Evolutionary conservation across 2,797 vertebrate genomes (phyloP).

Genomic region (Sparus aurata): DNA sequence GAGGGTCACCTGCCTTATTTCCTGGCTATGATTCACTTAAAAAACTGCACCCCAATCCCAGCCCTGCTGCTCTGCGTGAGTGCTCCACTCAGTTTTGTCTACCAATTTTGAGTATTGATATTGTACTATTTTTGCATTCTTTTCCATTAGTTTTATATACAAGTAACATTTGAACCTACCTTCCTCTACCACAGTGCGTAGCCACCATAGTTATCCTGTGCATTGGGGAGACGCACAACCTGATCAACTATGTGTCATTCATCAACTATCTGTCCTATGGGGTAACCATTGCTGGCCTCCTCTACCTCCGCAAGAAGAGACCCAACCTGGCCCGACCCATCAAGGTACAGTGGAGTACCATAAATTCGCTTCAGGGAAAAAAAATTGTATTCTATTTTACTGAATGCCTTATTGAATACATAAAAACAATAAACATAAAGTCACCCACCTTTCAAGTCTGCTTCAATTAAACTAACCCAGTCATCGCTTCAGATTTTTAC

Average conservation of each 20-base stretch:
- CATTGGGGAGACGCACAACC: conserved; percentile 96
- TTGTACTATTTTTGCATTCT: background rate
- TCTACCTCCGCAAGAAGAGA: conserved; percentile 94
- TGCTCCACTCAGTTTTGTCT: conserved; percentile 28
- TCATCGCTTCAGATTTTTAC: background rate
- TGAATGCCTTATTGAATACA: background rate
- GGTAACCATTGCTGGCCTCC: conserved; percentile 93
- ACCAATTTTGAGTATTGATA: background rate
- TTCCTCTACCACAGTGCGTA: conserved; percentile 85
- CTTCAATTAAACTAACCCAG: background rate
- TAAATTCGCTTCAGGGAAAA: background rate
- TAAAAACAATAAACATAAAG: background rate
- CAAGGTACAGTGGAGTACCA: conserved; percentile 86
- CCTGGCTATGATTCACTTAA: conserved; percentile 97
- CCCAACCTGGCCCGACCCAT: conserved; percentile 94
- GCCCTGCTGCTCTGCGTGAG: conserved; percentile 96
- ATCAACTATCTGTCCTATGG: conserved; percentile 99
- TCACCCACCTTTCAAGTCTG: background rate
- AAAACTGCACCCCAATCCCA: conserved; percentile 94
- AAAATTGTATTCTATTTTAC: background rate
- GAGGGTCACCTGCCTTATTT: conserved; percentile 96
- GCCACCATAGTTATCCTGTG: conserved; percentile 95
- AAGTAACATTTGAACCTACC: background rate
- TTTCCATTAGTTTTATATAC: background rate
- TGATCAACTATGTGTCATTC: conserved; percentile 98